phyloP scores from a whole-genome alignment of 2,797 vertebrate species.

The Rhinophrynus dorsalis region DNA sequence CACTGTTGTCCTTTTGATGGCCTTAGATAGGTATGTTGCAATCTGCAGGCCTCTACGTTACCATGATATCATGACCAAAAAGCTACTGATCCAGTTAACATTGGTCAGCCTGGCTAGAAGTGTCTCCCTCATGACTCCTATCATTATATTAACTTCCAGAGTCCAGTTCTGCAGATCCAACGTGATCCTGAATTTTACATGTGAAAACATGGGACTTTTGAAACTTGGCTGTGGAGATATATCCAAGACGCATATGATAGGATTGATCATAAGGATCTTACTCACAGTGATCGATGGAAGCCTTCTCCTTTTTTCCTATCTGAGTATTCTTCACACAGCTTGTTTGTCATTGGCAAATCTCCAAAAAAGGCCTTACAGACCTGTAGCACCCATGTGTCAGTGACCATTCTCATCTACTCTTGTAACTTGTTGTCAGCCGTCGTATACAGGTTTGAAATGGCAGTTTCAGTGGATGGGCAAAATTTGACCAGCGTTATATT shows the following conservation, averaged over 20 bases:
- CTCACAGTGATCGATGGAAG: slow-evolving; percentile 45
- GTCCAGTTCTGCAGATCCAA: slow-evolving; percentile 50
- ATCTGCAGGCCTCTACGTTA: too few species aligned
- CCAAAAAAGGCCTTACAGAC: slow-evolving; percentile 48
- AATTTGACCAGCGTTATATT: slow-evolving; percentile 8
- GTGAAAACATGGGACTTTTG: slow-evolving; percentile 54
- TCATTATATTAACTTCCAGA: background rate
- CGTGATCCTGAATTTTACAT: slow-evolving; percentile 52
- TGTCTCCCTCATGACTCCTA: background rate
- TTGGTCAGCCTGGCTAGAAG: background rate
- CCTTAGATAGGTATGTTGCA: too few species aligned
- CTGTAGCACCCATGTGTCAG: slow-evolving; percentile 47
- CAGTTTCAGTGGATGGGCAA: slow-evolving; percentile 46
- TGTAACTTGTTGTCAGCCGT: slow-evolving; percentile 42
- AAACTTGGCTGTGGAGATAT: slow-evolving; percentile 51
- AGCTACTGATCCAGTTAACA: background rate
- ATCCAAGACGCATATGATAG: slow-evolving; percentile 47
- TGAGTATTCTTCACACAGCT: slow-evolving; percentile 30
- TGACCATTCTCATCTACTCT: slow-evolving; percentile 39
- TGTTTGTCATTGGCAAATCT: slow-evolving; percentile 2
- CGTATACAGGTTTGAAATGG: background rate
- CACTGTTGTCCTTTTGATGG: too few species aligned
- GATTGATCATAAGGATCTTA: slow-evolving; percentile 15
- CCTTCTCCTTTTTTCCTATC: slow-evolving; percentile 46
- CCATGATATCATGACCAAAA: too few species aligned